These are phyloP conservation scores for Tribolium castaneum DNA, from an alignment of 1,140 invertebrate species.

Conservation along the genomic window DNA sequence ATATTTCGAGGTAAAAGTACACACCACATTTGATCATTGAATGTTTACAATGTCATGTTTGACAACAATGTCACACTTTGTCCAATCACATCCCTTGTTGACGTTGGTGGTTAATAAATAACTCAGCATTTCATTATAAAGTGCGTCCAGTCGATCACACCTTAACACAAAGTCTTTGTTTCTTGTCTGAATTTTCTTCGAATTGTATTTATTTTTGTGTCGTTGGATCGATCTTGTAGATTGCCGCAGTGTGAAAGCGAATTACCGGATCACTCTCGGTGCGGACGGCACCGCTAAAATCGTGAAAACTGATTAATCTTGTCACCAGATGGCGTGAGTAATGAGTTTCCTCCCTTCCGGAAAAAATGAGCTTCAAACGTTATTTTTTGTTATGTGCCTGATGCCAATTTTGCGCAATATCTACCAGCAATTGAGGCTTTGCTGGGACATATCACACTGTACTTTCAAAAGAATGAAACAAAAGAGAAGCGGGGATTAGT, in stretches of 20 bases:
- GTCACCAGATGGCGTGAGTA: slow-evolving; percentile 51
- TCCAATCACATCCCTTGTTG: slow-evolving; percentile 5
- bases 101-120: slow-evolving; percentile 10
- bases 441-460: slow-evolving; percentile 24
- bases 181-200: not conserved
- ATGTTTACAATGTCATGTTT: slow-evolving; percentile 11
- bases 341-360: not conserved
- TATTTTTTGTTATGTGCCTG: not conserved
- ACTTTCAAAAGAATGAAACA: slow-evolving; percentile 1
- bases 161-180: slow-evolving; percentile 1
- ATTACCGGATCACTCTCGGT: slow-evolving; percentile 58
- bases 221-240: slow-evolving; percentile 52
- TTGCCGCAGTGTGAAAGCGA: slow-evolving; percentile 58
- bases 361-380: not conserved
- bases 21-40: not conserved
- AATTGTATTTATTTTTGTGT: not conserved
- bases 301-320: slow-evolving; percentile 53
- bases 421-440: slow-evolving; percentile 38
- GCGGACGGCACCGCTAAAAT: slow-evolving; percentile 55
- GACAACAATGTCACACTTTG: not conserved
- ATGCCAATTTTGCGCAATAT: slow-evolving; percentile 10
- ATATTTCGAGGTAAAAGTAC: slow-evolving; percentile 12
- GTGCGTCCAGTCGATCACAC: not conserved
- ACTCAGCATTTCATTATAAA: not conserved
- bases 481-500: not conserved